Conservation (phyloP, 2,888 invertebrate species). For the Drosophila emarginata region DNA sequence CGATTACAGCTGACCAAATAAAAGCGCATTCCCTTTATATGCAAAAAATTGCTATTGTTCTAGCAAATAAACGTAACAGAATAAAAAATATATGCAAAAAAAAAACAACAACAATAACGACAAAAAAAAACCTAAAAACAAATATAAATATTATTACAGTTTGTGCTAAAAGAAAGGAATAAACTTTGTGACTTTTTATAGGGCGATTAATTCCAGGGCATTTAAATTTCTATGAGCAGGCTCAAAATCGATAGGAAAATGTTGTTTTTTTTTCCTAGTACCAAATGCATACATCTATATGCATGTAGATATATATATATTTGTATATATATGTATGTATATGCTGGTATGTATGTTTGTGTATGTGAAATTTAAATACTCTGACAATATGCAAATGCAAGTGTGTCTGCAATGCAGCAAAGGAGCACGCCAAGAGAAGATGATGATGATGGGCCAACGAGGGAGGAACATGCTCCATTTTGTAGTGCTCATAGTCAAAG, state of each 20-base stretch:
- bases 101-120: no score
- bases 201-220: conserved; percentile 13
- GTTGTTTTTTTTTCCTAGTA: conserved; percentile 16
- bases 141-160: conserved; percentile 20
- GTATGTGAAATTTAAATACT: conserved; percentile 17
- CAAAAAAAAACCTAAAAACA: neutral
- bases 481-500: conserved; percentile 19
- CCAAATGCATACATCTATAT: conserved; percentile 11
- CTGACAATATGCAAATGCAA: conserved; percentile 70
- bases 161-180: conserved; percentile 1
- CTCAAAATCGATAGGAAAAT: conserved; percentile 32
- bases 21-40: conserved; percentile 14
- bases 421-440: conserved; percentile 34
- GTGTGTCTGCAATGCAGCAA: conserved; percentile 74
- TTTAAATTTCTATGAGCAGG: conserved; percentile 20
- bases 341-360: no score
- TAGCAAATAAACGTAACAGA: conserved; percentile 5
- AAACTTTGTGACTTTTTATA: conserved; percentile 13
- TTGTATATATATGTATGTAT: conserved; percentile 41
- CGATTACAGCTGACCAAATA: conserved; percentile 15
- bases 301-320: conserved; percentile 33
- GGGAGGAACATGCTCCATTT: conserved; percentile 11
- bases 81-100: neutral
- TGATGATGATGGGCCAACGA: neutral
- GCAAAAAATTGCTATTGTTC: conserved; percentile 7